Base-by-base conservation (phyloP, 2,113 vertebrate genomes). In the Columbina picui region DNA sequence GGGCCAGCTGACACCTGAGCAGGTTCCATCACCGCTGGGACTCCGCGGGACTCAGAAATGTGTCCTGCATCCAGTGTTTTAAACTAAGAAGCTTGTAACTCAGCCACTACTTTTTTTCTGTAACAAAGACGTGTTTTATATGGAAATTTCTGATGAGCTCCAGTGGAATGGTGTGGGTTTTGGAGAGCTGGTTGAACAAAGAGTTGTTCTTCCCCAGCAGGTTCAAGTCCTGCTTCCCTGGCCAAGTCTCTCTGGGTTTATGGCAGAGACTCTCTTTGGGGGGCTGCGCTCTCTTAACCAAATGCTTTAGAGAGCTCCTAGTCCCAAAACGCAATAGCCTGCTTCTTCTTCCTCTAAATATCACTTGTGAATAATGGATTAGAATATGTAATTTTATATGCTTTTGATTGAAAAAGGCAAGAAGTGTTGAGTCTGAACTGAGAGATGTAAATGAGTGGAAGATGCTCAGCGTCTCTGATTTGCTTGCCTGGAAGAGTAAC, bases 351-450 rank as follows among this genome's bases (percentile, higher is more conserved):
- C 30, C 36, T 80, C 45, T 60, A 45, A 47, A 41, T 41, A 45
- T 29, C 29, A 11, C 36, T 77, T 45, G 29, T 74, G 81, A 87
- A 34, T 81, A 67, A 59, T 74, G 20, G 36, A 41, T 80, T 39
- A 36, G 25, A 74, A 78, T 49, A 32, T 45, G 21, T 32, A 17
- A 20, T 59, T 94, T 50, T 41, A 34, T 43, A 56, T 55, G 29
- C 14, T 74, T 71, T 91, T 73, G 55, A 39, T 32, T 94, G 77
- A 70, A 91, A 89, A 91, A 59, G 34, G 38, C 59, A 71, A 53
- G 59, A 29, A 74, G 34, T 43, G 55, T 39, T 63, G 55, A 84
- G 34, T 78, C 41, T 77, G 68, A 80, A 45, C 53, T 32, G 52
- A 50, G 84, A 70, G 59, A 59, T 81, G 59, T 61, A 50, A 91